phyloP scores from a whole-genome alignment of 2,888 invertebrate species.

The Leptinotarsa rubiginosa region DNA sequence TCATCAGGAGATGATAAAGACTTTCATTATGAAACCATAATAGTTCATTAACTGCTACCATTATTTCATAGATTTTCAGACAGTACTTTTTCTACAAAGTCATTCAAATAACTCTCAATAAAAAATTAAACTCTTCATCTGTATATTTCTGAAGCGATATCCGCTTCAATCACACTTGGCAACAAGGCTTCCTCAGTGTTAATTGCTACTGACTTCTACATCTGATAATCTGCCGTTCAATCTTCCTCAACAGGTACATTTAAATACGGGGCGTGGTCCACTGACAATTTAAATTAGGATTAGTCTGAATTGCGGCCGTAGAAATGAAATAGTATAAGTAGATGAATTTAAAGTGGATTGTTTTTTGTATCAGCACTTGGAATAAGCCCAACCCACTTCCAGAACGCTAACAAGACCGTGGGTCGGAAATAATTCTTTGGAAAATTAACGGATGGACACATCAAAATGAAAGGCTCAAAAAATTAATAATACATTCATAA shows the following conservation, averaged over 20 bases:
- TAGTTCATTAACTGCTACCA: too few species aligned
- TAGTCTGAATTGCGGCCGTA: constrained; percentile 50
- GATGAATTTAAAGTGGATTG: constrained; percentile 56
- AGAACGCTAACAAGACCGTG: constrained; percentile 33
- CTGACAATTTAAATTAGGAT: constrained; percentile 57
- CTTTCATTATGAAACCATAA: too few species aligned
- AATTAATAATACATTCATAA: too few species aligned
- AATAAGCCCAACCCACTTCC: constrained; percentile 29
- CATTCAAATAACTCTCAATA: too few species aligned
- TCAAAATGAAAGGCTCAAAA: constrained; percentile 32
- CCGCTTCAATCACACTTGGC: constrained; percentile 20
- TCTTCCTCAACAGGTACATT: constrained; percentile 51
- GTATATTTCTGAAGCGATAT: neutral
- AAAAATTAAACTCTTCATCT: too few species aligned
- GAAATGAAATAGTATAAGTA: constrained; percentile 54
- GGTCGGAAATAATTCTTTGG: neutral
- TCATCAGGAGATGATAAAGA: too few species aligned
- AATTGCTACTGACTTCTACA: constrained; percentile 41
- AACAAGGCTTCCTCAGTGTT: constrained; percentile 31
- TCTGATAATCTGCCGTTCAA: constrained; percentile 39
- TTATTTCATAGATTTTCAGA: too few species aligned
- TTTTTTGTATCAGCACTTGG: constrained; percentile 49
- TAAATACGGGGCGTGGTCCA: constrained; percentile 54
- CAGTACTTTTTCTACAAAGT: too few species aligned
- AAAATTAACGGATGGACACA: constrained; percentile 42